Evolutionary conservation across 2,888 invertebrate genomes (phyloP).

Genomic region (Steromphala cineraria): DNA sequence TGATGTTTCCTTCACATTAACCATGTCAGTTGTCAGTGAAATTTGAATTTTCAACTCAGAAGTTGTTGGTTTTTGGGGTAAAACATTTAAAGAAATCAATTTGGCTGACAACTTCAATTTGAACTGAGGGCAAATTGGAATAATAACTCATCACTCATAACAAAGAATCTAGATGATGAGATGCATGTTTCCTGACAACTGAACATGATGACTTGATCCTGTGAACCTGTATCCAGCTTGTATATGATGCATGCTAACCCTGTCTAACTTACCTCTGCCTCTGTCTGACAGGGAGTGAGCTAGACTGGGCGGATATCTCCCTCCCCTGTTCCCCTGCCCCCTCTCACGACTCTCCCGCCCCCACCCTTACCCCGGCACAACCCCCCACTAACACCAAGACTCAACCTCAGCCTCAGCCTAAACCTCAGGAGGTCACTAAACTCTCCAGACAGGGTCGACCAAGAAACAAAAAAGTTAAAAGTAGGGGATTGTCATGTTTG

Average conservation of each 20-base stretch:
- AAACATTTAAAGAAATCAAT: no score
- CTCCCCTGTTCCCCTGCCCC: slow-evolving; percentile 13
- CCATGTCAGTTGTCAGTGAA: no score
- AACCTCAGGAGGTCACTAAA: background rate
- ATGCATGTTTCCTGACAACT: no score
- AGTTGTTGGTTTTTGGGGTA: no score
- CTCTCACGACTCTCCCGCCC: background rate
- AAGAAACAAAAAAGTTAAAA: slow-evolving; percentile 2
- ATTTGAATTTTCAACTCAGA: no score
- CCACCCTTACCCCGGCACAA: background rate
- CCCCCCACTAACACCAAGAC: background rate
- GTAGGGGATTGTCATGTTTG: background rate
- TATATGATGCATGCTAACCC: background rate
- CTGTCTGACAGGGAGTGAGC: slow-evolving; percentile 3
- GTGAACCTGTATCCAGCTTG: no score
- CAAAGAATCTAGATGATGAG: no score
- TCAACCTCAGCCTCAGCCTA: background rate
- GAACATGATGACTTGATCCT: no score
- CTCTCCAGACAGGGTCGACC: background rate
- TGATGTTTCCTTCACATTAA: no score
- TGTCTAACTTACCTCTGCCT: background rate
- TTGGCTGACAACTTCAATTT: no score
- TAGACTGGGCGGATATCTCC: slow-evolving; percentile 12
- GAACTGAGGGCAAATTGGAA: no score
- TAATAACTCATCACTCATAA: no score